Evolutionary conservation across 2,888 invertebrate species (phyloP).

Genomic region (Tridacna crocea): DNA sequence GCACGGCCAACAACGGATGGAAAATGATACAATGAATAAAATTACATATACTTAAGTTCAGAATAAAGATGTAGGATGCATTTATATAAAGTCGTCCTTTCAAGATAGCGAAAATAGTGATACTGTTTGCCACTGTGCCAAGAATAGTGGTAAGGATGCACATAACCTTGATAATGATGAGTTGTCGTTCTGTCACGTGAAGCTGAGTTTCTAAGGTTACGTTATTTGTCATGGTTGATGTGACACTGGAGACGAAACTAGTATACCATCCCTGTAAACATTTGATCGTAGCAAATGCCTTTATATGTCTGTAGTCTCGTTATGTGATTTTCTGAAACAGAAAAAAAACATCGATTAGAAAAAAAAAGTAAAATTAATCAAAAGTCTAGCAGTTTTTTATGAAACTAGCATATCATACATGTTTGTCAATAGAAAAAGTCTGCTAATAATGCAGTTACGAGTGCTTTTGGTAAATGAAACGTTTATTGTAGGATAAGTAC

Average conservation of each 20-base stretch:
- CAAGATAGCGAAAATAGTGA: conserved; percentile 58
- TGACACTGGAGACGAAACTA: background rate
- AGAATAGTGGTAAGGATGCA: conserved; percentile 49
- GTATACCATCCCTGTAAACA: no score
- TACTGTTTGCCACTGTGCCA: conserved; percentile 58
- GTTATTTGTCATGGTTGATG: background rate
- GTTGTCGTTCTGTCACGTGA: conserved; percentile 35
- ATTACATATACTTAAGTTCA: conserved; percentile 65
- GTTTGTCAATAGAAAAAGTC: no score
- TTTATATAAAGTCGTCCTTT: conserved; percentile 57
- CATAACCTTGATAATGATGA: conserved; percentile 44
- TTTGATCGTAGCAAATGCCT: no score
- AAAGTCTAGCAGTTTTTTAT: no score
- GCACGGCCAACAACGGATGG: conserved; percentile 52
- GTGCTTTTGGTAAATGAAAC: no score
- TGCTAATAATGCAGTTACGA: no score
- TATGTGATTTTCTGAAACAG: no score
- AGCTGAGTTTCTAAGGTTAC: background rate
- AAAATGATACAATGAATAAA: conserved; percentile 55
- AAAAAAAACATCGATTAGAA: no score
- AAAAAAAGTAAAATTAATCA: no score
- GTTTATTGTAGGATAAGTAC: no score
- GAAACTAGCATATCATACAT: no score
- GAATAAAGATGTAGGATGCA: conserved; percentile 62
- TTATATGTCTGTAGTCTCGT: no score